Percentiles rank a stretch among this genome's conserved stretches.
Evolutionary conservation across 2,888 invertebrate species (phyloP).

Genomic region (Eupithecia pulchellata): DNA sequence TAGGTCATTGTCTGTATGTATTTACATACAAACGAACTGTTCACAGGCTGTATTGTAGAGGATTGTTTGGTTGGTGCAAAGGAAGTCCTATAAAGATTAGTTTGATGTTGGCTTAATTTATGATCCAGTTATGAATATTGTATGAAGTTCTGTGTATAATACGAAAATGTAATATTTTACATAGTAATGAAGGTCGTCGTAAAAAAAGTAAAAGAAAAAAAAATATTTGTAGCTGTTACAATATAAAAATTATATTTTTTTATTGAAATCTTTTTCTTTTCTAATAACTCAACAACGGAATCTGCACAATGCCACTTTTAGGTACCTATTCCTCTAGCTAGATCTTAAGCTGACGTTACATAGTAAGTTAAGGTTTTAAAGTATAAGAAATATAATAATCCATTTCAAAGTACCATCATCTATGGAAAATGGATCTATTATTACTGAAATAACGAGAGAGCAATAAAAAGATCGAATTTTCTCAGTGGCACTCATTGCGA

Average conservation of each 20-base stretch:
- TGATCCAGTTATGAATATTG: background rate
- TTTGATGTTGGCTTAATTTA: background rate
- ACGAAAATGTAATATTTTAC: too few species aligned
- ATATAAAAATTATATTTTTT: too few species aligned
- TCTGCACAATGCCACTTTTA: too few species aligned
- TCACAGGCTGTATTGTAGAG: constrained; percentile 40
- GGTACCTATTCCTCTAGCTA: too few species aligned
- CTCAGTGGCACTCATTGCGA: constrained; percentile 71
- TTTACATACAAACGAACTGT: constrained; percentile 70
- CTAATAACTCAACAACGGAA: too few species aligned
- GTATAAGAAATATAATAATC: background rate
- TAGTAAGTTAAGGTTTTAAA: too few species aligned
- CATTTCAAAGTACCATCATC: constrained; percentile 4
- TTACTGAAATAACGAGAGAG: constrained; percentile 49
- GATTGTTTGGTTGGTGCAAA: constrained; percentile 17
- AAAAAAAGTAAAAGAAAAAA: too few species aligned
- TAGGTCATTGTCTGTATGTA: constrained; percentile 67
- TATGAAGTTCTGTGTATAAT: background rate
- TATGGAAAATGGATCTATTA: constrained; percentile 30
- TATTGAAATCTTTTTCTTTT: too few species aligned
- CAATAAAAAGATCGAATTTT: constrained; percentile 66
- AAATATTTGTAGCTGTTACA: too few species aligned
- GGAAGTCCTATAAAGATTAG: constrained; percentile 13
- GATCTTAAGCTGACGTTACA: too few species aligned
- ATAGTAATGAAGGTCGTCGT: too few species aligned